Conservation (phyloP, 2,888 invertebrate genomes). For the Busseola fusca region DNA sequence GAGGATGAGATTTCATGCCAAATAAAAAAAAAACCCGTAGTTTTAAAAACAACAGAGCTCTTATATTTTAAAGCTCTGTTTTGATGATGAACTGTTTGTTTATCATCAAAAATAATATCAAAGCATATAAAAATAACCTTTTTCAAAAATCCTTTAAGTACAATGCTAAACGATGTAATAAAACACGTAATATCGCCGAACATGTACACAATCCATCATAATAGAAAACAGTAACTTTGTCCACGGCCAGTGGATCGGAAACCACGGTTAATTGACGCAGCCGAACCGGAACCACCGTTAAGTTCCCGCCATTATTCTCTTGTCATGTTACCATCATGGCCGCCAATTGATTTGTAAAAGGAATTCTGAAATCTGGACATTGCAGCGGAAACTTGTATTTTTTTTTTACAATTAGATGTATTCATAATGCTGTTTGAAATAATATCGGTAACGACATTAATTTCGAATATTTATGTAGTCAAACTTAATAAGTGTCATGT, state of each 20-base stretch:
- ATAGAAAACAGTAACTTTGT: slow-evolving; percentile 65
- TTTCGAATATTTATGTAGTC: background rate
- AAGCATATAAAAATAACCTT: slow-evolving; percentile 20
- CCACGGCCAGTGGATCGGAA: slow-evolving; percentile 80
- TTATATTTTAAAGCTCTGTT: too few species aligned
- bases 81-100: too few species aligned
- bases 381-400: slow-evolving; percentile 17
- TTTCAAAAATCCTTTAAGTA: background rate
- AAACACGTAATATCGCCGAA: slow-evolving; percentile 35
- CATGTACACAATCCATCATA: slow-evolving; percentile 58
- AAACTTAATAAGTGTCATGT: background rate
- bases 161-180: background rate
- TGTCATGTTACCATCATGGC: slow-evolving; percentile 57
- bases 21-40: background rate
- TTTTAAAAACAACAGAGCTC: background rate
- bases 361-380: slow-evolving; percentile 22
- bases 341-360: slow-evolving; percentile 54
- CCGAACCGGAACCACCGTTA: slow-evolving; percentile 74
- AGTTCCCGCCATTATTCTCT: slow-evolving; percentile 70
- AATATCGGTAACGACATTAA: background rate
- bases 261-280: slow-evolving; percentile 73
- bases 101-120: slow-evolving; percentile 13
- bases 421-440: background rate
- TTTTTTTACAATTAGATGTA: background rate
- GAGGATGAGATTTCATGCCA: background rate